Percentiles rank a stretch among this genome's conserved stretches.
Evolutionary conservation across 53 echinoderm and acorn worm species (phyloP).

Genomic region (Luidia sarsii): DNA sequence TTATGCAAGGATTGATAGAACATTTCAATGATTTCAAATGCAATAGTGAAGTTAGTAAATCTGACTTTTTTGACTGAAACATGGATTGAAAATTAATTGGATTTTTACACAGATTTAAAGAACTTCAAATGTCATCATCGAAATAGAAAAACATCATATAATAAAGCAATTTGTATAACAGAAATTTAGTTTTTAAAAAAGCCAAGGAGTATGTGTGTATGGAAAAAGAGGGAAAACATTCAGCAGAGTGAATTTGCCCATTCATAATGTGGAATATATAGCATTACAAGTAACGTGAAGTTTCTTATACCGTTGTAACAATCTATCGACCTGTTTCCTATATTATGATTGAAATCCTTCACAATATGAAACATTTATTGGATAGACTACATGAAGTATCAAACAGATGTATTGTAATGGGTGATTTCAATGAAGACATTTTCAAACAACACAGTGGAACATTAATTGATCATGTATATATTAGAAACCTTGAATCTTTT

Average conservation of each 20-base stretch:
- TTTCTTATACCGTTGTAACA: too few species aligned
- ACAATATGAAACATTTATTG: not conserved
- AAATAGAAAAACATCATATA: slow-evolving; percentile 5
- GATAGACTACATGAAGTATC: slow-evolving; percentile 5
- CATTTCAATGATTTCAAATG: slow-evolving; percentile 39
- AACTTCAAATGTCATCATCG: slow-evolving; percentile 20
- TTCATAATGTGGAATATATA: not conserved
- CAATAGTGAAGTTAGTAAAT: not conserved
- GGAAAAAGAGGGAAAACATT: not conserved
- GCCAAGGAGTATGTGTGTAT: slow-evolving; percentile 22
- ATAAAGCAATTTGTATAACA: not conserved
- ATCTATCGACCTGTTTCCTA: slow-evolving; percentile 5
- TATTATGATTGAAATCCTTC: not conserved
- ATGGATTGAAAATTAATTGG: slow-evolving; percentile 20
- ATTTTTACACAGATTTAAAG: not conserved
- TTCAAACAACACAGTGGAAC: too few species aligned
- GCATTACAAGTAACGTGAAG: not conserved
- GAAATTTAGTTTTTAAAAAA: not conserved
- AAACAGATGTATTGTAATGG: slow-evolving; percentile 27
- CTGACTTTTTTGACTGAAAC: slow-evolving; percentile 54
- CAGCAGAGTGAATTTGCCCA: not conserved
- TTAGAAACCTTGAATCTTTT: too few species aligned
- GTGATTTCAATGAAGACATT: too few species aligned
- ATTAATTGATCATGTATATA: too few species aligned
- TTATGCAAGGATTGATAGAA: slow-evolving; percentile 38